Percentiles rank a stretch among this genome's conserved stretches.
phyloP scores from a whole-genome alignment of 2,888 invertebrate species.

The Epistrophe grossulariae region DNA sequence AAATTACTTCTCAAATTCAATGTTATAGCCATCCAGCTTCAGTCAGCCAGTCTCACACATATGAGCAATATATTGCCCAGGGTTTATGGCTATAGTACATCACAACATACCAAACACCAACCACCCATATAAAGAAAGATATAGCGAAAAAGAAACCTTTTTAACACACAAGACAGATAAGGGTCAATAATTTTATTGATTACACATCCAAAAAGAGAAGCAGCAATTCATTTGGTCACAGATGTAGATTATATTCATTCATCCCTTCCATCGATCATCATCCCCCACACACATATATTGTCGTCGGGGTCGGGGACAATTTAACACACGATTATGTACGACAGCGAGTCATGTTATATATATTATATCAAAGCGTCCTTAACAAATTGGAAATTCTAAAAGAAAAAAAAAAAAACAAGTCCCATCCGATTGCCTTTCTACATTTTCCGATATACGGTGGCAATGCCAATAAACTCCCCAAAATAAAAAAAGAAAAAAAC shows the following conservation, averaged over 20 bases:
- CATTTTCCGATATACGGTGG: conserved; percentile 62
- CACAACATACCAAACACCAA: conserved; percentile 1
- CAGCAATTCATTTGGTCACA: conserved; percentile 72
- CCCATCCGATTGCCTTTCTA: conserved; percentile 57
- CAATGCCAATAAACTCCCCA: neutral
- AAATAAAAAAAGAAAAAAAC: conserved; percentile 19
- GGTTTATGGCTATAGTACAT: neutral
- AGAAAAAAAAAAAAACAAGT: conserved; percentile 17
- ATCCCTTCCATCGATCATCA: conserved; percentile 20
- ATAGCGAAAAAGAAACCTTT: neutral
- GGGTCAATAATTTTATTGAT: conserved; percentile 71
- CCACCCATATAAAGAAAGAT: neutral
- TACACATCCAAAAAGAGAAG: conserved; percentile 45
- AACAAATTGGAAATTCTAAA: conserved; percentile 59
- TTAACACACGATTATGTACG: conserved; percentile 66
- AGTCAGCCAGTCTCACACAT: neutral
- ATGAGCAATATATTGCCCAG: neutral
- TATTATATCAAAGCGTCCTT: conserved; percentile 48
- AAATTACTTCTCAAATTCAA: conserved; percentile 66
- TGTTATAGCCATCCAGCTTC: conserved; percentile 38
- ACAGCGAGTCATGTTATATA: conserved; percentile 39
- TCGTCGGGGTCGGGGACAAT: conserved; percentile 12
- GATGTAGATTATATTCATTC: conserved; percentile 70
- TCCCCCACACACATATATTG: neutral
- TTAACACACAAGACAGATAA: conserved; percentile 53